phyloP scores from a whole-genome alignment of 23 tunicate species.

The Styela plicata region DNA sequence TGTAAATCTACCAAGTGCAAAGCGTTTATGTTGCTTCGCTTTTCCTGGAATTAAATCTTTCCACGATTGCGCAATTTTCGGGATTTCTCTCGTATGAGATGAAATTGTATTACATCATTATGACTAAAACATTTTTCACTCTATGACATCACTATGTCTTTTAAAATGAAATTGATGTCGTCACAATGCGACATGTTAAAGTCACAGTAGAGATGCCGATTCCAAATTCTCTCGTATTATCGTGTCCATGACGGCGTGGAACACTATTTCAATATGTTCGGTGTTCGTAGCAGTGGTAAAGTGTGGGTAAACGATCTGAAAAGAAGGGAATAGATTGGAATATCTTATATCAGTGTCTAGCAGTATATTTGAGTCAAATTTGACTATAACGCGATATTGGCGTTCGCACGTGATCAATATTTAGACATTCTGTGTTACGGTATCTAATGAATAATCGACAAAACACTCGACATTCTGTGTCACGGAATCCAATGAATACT shows the following conservation, averaged over 20 bases:
- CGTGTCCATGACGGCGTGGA: conserved; percentile 32
- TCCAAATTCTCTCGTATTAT: conserved; percentile 27
- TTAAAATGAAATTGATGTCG: not conserved
- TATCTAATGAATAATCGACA: not conserved
- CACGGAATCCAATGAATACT: too few relatives aligned
- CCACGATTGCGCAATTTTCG: not conserved
- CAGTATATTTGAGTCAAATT: too few relatives aligned
- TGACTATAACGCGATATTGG: not conserved
- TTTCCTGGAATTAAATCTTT: not conserved
- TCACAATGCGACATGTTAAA: not conserved
- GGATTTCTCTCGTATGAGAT: too few relatives aligned
- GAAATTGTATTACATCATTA: not conserved
- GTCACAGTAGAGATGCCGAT: conserved; percentile 27
- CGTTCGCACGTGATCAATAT: not conserved
- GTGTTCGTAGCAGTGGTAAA: conserved; percentile 31
- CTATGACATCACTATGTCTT: not conserved
- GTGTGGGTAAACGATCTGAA: conserved; percentile 26
- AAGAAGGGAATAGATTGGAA: not conserved
- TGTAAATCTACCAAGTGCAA: not conserved
- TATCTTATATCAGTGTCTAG: not conserved
- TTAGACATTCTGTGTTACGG: not conserved
- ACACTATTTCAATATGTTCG: conserved; percentile 22
- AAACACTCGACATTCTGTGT: too few relatives aligned
- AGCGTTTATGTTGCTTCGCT: not conserved
- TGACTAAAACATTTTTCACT: not conserved